Evolutionary conservation across 1,140 invertebrate species (phyloP).

Genomic region (Habropoda laboriosa): DNA sequence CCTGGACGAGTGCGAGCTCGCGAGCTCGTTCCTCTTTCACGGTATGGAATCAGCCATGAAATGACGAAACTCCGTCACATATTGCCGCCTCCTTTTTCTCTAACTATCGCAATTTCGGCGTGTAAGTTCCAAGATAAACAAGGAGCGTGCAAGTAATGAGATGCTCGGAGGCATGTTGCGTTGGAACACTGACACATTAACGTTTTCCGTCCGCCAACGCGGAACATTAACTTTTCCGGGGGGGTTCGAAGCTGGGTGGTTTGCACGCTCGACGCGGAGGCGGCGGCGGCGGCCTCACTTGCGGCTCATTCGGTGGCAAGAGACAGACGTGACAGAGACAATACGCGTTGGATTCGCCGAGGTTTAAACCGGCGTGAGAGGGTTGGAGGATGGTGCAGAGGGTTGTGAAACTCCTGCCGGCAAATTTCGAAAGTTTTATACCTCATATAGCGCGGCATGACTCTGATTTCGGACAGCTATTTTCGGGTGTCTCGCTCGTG

Average conservation of each 20-base stretch:
- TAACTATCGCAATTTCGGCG: conserved; percentile 37
- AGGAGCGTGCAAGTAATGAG: conserved; percentile 31
- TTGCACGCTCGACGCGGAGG: not conserved
- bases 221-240: conserved; percentile 51
- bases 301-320: conserved; percentile 16
- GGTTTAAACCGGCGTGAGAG: no score
- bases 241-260: conserved; percentile 20
- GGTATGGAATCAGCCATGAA: not conserved
- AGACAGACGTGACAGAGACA: conserved; percentile 32
- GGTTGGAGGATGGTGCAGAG: no score
- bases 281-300: no score
- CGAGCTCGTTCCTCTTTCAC: no score
- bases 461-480: not conserved
- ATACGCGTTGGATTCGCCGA: conserved; percentile 2
- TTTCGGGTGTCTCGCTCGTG: not conserved
- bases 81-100: not conserved
- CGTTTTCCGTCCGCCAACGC: conserved; percentile 26
- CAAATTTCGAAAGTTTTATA: conserved; percentile 48
- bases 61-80: not conserved
- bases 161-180: conserved; percentile 30
- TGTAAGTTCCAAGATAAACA: conserved; percentile 31
- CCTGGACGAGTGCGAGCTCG: not conserved
- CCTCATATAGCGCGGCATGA: not conserved
- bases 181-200: conserved; percentile 29
- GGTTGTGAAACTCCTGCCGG: conserved; percentile 2